A percentile compares a stretch with the other conserved stretches of the same genome.
These are phyloP conservation scores for Trididemnum miniatum DNA, from an alignment of 23 tunicate species.

Conservation along the genomic window DNA sequence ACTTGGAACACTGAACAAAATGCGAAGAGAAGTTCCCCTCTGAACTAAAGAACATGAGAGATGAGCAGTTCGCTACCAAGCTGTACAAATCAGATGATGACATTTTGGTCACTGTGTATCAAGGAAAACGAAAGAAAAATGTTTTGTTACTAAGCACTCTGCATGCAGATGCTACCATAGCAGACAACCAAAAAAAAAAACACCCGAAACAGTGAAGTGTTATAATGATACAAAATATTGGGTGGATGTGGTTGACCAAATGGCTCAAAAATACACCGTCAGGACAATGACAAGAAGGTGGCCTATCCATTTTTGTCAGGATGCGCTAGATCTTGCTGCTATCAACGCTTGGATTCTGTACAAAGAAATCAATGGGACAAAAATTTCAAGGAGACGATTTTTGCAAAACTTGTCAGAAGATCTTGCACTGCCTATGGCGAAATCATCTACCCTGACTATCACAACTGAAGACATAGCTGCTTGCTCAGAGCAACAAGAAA, in stretches of 20 bases:
- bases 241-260: slow-evolving; percentile 7
- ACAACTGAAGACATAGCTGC: neutral
- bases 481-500: neutral
- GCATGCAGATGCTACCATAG: too few relatives aligned
- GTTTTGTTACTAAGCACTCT: too few relatives aligned
- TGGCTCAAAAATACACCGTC: neutral
- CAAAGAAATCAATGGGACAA: slow-evolving; percentile 2
- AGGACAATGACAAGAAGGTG: slow-evolving; percentile 14
- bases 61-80: neutral
- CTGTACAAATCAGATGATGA: neutral
- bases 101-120: slow-evolving; percentile 4
- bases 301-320: neutral
- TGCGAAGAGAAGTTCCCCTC: neutral
- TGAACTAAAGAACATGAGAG: slow-evolving; percentile 7
- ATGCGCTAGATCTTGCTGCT: neutral
- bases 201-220: neutral
- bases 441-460: neutral
- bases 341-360: neutral
- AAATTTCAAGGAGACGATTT: neutral
- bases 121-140: slow-evolving; percentile 2
- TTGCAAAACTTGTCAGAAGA: slow-evolving; percentile 5
- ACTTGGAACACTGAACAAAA: slow-evolving; percentile 5
- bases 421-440: neutral
- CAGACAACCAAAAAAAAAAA: neutral
- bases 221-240: slow-evolving; percentile 2